Conservation (phyloP, 2,797 vertebrate species). For the Mareca penelope region DNA sequence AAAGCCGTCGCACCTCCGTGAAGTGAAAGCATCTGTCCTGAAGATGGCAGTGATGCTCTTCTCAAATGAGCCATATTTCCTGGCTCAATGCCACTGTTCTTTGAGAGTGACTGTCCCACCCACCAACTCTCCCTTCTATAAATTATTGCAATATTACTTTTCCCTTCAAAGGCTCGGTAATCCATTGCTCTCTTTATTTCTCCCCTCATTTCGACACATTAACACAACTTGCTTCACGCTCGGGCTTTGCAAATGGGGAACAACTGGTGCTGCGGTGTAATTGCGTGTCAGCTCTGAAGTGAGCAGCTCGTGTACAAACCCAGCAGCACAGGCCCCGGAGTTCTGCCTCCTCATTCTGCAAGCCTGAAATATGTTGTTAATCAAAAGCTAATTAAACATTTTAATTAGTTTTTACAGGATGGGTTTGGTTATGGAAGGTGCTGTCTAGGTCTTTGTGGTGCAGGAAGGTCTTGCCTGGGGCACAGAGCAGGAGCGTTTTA, state of each 20-base stretch:
- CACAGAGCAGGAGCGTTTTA: not conserved
- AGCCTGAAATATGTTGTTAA: constrained; percentile 16
- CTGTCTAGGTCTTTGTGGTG: not conserved
- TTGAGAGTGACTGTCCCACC: constrained; percentile 21
- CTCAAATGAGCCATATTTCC: not conserved
- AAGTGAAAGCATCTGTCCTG: not conserved
- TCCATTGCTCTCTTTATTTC: constrained; percentile 62
- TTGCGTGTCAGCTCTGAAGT: not conserved
- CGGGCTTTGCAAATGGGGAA: constrained; percentile 29
- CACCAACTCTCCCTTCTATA: constrained; percentile 41
- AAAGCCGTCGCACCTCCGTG: not conserved
- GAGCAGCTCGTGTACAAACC: not conserved
- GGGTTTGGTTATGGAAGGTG: not conserved
- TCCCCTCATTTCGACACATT: constrained; percentile 41
- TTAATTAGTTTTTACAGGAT: constrained; percentile 9
- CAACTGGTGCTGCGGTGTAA: fast-evolving
- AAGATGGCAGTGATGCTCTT: constrained; percentile 68
- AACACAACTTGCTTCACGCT: constrained; percentile 38
- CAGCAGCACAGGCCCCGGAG: fast-evolving
- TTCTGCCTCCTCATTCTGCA: not conserved
- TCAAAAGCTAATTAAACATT: constrained; percentile 16
- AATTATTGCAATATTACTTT: constrained; percentile 60
- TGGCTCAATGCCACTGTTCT: not conserved
- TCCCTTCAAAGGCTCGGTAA: constrained; percentile 57
- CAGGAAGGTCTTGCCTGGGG: not conserved